Evolutionary conservation across 2,797 vertebrate genomes (phyloP), one percentile per base, ranked within the genome.

Genomic region (Clarias fuscus): DNA sequence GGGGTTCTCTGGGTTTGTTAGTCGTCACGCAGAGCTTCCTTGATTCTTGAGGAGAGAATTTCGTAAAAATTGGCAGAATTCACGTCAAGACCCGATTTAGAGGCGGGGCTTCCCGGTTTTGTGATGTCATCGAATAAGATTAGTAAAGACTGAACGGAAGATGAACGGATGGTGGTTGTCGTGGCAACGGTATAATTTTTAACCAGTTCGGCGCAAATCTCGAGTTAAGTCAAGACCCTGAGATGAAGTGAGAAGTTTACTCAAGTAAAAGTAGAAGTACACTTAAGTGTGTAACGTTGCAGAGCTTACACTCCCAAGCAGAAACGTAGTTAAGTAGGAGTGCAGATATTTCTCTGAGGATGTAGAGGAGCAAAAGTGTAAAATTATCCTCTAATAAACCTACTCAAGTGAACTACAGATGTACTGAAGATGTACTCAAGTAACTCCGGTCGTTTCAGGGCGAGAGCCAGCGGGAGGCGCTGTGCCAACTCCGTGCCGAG

Each of bases 391-490:
- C 10, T 53, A 53, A 53, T 48, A 48, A 48, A 11, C 11, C 48
- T 11, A 53, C 48, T 53, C 11, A 13, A 53, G 11, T 13, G 48
- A 53, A 53, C 2, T 53, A 13, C 48, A 53, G 48, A 53, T 48
- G 10, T 1, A 8, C 1, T 8, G 10, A 48, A 48, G 43, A 48
- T 48, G 43, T 11, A 10, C 43, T 48, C 33, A 33, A 33, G 33
- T 48, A 48, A 48, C 48, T 53, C 48, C 11, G 10, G 10, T 53
- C 88, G 65, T 88, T 88, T 80, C 77, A 90, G 89, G 15, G 30
- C 80, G 92, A 91, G 27, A 90, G 91, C 86, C 93, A 95, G 85
- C 92, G 89, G 89, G 91, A 90, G 89, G 92, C 90, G 78, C 70
- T 94, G 77, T 72, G 88, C 80, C 83, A 80, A 58, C 91, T 94